Evolutionary conservation across 1,140 invertebrate species (phyloP).

Genomic region (Galleria mellonella): DNA sequence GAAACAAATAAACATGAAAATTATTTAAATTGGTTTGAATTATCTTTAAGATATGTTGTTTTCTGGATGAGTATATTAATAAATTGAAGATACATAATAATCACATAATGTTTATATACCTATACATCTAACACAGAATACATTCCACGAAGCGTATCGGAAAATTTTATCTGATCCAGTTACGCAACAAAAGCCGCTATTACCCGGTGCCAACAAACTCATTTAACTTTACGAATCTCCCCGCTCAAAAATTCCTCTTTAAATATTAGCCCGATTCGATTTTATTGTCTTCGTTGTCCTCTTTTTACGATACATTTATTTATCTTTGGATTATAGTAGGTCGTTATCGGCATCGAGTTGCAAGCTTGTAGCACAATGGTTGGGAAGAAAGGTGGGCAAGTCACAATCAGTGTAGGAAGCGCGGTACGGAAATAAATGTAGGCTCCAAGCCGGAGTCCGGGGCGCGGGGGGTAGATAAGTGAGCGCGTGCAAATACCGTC

Average conservation of each 20-base stretch:
- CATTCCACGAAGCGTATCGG: constrained; percentile 18
- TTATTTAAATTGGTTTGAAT: no score
- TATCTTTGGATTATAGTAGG: constrained; percentile 41
- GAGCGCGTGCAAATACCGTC: constrained; percentile 44
- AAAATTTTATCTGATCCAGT: constrained; percentile 47
- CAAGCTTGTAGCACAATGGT: constrained; percentile 1
- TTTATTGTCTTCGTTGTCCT: constrained; percentile 57
- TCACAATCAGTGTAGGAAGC: constrained; percentile 45
- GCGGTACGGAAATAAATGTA: constrained; percentile 62
- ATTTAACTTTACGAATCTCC: constrained; percentile 63
- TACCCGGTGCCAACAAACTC: constrained; percentile 54
- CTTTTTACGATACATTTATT: constrained; percentile 59
- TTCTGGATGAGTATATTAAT: no score
- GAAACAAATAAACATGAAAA: no score
- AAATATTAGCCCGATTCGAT: constrained; percentile 58
- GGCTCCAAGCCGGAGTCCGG: no score
- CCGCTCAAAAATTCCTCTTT: constrained; percentile 48
- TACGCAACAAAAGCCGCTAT: constrained; percentile 45
- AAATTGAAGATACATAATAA: no score
- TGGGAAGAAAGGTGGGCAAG: constrained; percentile 26
- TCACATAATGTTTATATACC: no score
- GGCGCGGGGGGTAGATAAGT: constrained; percentile 60
- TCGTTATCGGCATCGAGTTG: constrained; percentile 9
- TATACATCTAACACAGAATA: constrained; percentile 5
- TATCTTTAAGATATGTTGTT: no score